phyloP scores from a whole-genome alignment of 1,140 invertebrate species.

The Bombus confusus region DNA sequence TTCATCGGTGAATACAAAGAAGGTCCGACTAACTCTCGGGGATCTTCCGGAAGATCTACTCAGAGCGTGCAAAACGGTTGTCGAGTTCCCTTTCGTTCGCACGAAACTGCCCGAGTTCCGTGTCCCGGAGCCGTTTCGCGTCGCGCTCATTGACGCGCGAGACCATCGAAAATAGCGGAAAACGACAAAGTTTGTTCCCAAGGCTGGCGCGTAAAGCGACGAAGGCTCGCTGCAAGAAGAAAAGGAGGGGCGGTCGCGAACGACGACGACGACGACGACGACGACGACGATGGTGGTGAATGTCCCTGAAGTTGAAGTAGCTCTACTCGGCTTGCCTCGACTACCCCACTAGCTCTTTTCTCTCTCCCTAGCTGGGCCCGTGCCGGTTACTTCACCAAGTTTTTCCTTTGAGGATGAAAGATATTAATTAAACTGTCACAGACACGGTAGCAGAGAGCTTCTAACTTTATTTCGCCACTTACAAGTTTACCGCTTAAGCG shows the following conservation, averaged over 20 bases:
- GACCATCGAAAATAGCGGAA: conserved; percentile 27
- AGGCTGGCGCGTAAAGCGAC: neutral
- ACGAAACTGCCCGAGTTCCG: no score
- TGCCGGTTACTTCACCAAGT: conserved; percentile 78
- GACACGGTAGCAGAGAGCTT: conserved; percentile 72
- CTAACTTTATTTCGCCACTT: conserved; percentile 82
- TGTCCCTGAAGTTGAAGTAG: conserved; percentile 76
- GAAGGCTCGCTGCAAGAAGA: neutral
- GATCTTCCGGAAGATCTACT: no score
- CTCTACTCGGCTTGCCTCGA: conserved; percentile 72
- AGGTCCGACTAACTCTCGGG: no score
- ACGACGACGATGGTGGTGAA: conserved; percentile 37
- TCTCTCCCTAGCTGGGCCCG: conserved; percentile 17
- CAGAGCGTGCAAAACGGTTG: no score
- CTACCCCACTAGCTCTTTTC: conserved; percentile 42
- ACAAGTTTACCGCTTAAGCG: conserved; percentile 79
- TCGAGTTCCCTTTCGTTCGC: no score
- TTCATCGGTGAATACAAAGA: no score
- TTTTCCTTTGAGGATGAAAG: conserved; percentile 81
- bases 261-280: neutral
- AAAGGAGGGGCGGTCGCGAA: neutral
- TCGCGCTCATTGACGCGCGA: conserved; percentile 4
- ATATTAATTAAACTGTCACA: conserved; percentile 83
- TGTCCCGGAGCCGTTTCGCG: neutral
- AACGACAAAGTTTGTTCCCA: conserved; percentile 33